Base-by-base conservation (phyloP, 2,888 invertebrate genomes). In the Acanthoscelides obtectus region DNA sequence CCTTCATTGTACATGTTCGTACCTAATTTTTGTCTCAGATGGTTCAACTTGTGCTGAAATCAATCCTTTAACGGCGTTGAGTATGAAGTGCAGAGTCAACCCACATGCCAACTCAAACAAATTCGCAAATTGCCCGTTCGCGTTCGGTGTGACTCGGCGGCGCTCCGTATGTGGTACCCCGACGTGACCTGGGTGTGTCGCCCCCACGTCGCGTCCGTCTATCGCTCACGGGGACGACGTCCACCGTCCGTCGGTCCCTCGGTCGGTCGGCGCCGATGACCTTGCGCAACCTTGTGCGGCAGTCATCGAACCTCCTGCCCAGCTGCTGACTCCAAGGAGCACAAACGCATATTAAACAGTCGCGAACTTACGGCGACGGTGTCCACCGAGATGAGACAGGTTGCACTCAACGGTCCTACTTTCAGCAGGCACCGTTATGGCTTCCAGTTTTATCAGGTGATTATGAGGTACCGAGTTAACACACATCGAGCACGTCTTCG, bases 221-320 rank as follows among this genome's bases (percentile, higher is more conserved):
- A 71, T 68, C 69, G 72, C 64, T 69, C 69, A 12, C 12, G 69
- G 70, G 68, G 72, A 27, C 69, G 67, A 70, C 22, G 64, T 27
- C 27, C 20, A 27, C 22, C 69, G 68, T 22, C 66, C 66, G 72
- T 67, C 71, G 70, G n/a, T n/a, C n/a, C n/a, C n/a, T n/a, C n/a
- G n/a, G n/a, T n/a, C n/a, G 12, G 45, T 12, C 72, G 71, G 72
- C 74, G 72, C 71, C 69, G 22, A 67, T 74, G 72, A 74, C 74
- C 74, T 74, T 74, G 71, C 69, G 68, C 74, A 72, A 74, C 74
- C 74, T 74, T 74, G 71, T 64, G 64, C 65, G 69, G 70, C 74
- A 74, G 74, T 74, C 72, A 74, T 63, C 72, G 72, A 74, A 72
- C 74, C 68, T 69, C 21, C 22, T 20, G 64, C 21, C 68, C 69